Conservation (phyloP, 1,140 invertebrate species). For the Eumeta japonica region DNA sequence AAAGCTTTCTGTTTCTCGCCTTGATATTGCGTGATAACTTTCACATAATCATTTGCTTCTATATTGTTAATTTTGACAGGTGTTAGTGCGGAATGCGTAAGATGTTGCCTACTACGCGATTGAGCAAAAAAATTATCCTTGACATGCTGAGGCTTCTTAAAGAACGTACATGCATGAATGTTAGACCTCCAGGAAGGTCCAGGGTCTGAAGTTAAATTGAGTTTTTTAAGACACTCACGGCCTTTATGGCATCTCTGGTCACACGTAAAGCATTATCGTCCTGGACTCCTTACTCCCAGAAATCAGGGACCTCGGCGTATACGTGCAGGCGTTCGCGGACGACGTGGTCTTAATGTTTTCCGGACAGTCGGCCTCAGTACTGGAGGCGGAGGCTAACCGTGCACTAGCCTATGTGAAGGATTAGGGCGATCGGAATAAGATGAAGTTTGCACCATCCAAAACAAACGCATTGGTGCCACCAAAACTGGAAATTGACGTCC, state of each 20-base stretch:
- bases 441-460: too few species aligned
- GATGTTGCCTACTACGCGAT: constrained; percentile 6
- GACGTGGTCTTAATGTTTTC: too few species aligned
- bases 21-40: constrained; percentile 6
- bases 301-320: too few species aligned
- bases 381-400: too few species aligned
- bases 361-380: too few species aligned
- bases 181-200: too few species aligned
- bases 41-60: not conserved
- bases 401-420: too few species aligned
- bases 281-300: too few species aligned
- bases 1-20: constrained; percentile 2
- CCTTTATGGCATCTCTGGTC: constrained; percentile 2
- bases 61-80: not conserved
- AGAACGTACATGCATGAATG: constrained; percentile 12
- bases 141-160: constrained; percentile 12
- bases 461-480: constrained; percentile 13
- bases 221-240: not conserved
- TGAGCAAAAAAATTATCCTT: constrained; percentile 13
- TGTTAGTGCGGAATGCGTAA: not conserved
- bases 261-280: constrained; percentile 9
- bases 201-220: too few species aligned
- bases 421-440: not conserved
- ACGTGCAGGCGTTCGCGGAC: too few species aligned
- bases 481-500: too few species aligned